Percentiles rank a stretch among this genome's conserved stretches.
Conservation (phyloP, 2,888 invertebrate genomes). For the Machimus atricapillus region DNA sequence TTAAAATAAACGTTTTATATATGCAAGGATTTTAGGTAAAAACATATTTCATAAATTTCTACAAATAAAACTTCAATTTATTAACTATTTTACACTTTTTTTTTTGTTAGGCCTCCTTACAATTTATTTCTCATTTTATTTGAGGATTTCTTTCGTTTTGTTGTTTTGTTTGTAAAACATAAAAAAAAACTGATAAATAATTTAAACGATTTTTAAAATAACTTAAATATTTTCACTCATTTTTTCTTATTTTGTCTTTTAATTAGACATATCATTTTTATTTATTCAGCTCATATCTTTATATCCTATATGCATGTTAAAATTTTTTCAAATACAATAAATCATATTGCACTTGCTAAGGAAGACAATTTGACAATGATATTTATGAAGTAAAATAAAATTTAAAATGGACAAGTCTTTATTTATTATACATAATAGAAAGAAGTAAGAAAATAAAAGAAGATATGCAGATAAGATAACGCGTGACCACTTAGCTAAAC, state of each 20-base stretch:
- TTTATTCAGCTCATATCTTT: neutral
- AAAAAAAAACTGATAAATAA: neutral
- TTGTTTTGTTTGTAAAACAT: neutral
- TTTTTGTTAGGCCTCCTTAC: neutral
- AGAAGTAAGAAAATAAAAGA: neutral
- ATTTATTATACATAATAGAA: neutral
- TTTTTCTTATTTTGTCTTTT: neutral
- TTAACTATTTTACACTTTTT: neutral
- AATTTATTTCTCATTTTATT: neutral
- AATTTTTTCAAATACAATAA: neutral
- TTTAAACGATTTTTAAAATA: neutral
- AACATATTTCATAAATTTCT: neutral
- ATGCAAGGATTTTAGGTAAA: neutral
- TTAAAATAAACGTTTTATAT: constrained; percentile 10
- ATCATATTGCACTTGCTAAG: neutral
- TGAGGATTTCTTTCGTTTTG: neutral
- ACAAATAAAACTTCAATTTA: neutral
- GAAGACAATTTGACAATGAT: neutral
- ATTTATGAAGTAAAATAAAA: neutral
- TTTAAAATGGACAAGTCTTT: neutral
- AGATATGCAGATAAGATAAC: neutral
- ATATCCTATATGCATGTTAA: neutral
- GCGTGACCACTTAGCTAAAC: neutral
- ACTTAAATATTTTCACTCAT: neutral
- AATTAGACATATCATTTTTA: neutral